These are phyloP conservation scores for Hypomecis atomaria DNA, from an alignment of 2,888 invertebrate genomes.

Conservation along the genomic window DNA sequence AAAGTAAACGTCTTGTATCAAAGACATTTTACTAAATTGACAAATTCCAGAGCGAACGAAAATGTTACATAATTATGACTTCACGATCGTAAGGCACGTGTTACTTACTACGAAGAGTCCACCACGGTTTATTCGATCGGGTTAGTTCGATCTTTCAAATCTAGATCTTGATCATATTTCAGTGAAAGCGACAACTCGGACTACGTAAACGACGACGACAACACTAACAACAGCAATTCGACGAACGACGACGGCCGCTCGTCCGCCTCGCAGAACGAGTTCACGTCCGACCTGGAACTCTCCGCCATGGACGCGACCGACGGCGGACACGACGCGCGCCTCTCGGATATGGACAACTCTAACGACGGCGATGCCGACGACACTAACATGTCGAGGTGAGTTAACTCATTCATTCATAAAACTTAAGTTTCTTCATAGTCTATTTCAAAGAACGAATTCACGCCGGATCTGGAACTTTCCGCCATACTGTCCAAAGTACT, in stretches of 20 bases:
- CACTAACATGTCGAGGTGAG: conserved; percentile 74
- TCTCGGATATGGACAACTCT: conserved; percentile 85
- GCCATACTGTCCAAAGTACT: too few species aligned
- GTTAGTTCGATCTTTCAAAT: too few species aligned
- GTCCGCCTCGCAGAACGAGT: conserved; percentile 82
- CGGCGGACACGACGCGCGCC: conserved; percentile 75
- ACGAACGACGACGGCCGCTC: conserved; percentile 77
- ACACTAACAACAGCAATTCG: conserved; percentile 76
- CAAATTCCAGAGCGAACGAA: too few species aligned
- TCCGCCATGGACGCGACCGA: conserved; percentile 86
- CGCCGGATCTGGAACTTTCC: conserved; percentile 86
- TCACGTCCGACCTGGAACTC: conserved; percentile 86
- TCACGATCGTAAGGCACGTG: too few species aligned
- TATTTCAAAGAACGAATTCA: conserved; percentile 85
- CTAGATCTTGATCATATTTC: not conserved
- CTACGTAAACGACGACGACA: conserved; percentile 77
- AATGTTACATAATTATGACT: too few species aligned
- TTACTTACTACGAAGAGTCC: too few species aligned
- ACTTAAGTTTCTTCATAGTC: too few species aligned
- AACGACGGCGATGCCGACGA: conserved; percentile 61
- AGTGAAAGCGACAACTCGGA: conserved; percentile 81
- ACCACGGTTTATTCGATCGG: too few species aligned
- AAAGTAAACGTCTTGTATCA: too few species aligned
- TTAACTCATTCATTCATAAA: too few species aligned
- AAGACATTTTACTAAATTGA: too few species aligned